Percentiles rank a stretch among this genome's conserved stretches.
These are phyloP conservation scores for Synanthedon tipuliformis DNA, from an alignment of 2,888 invertebrate species.

Conservation along the genomic window DNA sequence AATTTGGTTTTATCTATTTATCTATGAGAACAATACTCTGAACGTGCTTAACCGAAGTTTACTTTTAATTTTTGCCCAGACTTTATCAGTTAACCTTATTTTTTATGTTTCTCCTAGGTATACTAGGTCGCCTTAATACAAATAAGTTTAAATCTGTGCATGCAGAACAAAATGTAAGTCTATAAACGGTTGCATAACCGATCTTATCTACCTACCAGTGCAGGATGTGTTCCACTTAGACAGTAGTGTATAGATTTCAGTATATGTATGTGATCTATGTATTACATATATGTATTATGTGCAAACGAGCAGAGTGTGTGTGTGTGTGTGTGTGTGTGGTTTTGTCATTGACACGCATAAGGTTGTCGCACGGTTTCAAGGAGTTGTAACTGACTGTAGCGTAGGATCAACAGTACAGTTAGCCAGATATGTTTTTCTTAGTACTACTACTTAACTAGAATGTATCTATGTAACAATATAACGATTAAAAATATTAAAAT, in stretches of 20 bases:
- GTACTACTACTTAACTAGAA: no score
- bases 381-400: neutral
- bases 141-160: no score
- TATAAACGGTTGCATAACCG: neutral
- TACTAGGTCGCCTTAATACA: no score
- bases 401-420: neutral
- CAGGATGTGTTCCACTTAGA: slow-evolving; percentile 21
- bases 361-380: slow-evolving; percentile 30
- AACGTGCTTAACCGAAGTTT: no score
- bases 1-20: no score
- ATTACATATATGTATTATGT: slow-evolving; percentile 1
- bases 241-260: slow-evolving; percentile 1
- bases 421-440: neutral
- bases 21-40: no score
- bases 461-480: no score
- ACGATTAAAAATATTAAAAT: no score
- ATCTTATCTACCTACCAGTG: slow-evolving; percentile 2
- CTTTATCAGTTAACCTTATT: no score
- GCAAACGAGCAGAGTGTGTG: slow-evolving; percentile 16
- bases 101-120: no score
- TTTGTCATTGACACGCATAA: slow-evolving; percentile 58
- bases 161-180: no score
- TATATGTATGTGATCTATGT: slow-evolving; percentile 7
- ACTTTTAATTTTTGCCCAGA: no score
- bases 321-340: slow-evolving; percentile 16